Conservation (phyloP, 2,113 vertebrate species). For the Desmodus rotundus region DNA sequence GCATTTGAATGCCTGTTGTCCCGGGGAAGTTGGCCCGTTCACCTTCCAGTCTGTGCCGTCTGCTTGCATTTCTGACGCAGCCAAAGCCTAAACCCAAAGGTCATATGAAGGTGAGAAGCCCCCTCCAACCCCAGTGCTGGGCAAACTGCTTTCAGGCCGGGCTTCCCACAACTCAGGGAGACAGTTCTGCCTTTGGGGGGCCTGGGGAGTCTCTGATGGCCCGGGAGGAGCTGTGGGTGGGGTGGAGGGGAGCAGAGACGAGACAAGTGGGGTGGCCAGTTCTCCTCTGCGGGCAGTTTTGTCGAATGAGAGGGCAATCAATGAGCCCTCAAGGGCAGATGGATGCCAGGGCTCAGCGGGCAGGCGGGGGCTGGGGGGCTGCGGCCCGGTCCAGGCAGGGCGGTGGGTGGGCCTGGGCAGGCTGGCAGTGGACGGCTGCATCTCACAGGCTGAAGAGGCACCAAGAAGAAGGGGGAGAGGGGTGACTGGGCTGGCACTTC, state of each 20-base stretch:
- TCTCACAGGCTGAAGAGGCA: fast-evolving
- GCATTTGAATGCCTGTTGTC: fast-evolving
- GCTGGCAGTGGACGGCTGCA: not conserved
- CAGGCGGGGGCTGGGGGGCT: not conserved
- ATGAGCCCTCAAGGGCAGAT: fast-evolving
- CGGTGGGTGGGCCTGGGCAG: fast-evolving
- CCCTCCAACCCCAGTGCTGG: too few species aligned
- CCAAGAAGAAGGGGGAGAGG: fast-evolving
- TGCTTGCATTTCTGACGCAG: fast-evolving
- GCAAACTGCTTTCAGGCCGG: not conserved
- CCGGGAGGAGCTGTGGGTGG: not conserved
- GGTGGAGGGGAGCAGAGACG: not conserved
- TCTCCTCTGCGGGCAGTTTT: not conserved
- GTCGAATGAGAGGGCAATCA: not conserved
- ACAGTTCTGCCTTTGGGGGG: too few species aligned
- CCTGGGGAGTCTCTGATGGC: not conserved
- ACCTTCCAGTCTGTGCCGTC: not conserved
- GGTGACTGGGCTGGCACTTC: too few species aligned
- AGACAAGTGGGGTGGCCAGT: too few species aligned
- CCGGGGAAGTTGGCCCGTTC: not conserved
- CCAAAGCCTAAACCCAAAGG: not conserved
- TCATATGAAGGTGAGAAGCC: too few species aligned
- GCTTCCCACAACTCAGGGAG: not conserved
- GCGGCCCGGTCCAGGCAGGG: not conserved
- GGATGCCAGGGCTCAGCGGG: not conserved